A percentile compares a stretch with the other conserved stretches of the same genome.
phyloP scores from a whole-genome alignment of 2,888 invertebrate genomes.

The Ecliptopera silaceata region DNA sequence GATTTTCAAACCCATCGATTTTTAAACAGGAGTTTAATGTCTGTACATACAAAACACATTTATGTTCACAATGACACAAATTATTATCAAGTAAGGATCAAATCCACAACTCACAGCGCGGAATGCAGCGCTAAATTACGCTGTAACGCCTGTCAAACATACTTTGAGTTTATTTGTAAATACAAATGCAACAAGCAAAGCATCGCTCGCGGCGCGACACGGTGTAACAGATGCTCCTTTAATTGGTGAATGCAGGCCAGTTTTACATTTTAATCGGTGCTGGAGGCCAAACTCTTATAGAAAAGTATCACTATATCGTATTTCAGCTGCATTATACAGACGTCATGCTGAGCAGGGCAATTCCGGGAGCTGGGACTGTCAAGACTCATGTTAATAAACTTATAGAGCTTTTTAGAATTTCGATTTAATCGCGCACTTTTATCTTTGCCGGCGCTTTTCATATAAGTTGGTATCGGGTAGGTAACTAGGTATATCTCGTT shows the following conservation, averaged over 20 bases:
- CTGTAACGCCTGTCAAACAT: too few species aligned
- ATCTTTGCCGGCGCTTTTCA: constrained; percentile 9
- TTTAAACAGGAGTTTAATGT: too few species aligned
- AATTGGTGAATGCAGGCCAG: constrained; percentile 33
- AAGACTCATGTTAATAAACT: constrained; percentile 20
- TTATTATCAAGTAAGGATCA: too few species aligned
- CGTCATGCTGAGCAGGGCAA: constrained; percentile 26
- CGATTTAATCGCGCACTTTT: constrained; percentile 14
- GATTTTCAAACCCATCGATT: too few species aligned
- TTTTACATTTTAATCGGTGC: constrained; percentile 37
- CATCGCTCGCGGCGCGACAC: constrained; percentile 6
- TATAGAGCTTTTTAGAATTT: constrained; percentile 8
- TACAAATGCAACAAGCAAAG: background rate
- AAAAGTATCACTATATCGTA: constrained; percentile 36
- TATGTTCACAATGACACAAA: too few species aligned
- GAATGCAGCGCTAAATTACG: too few species aligned
- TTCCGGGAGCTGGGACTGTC: constrained; percentile 28
- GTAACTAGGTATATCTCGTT: too few species aligned
- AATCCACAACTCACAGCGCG: too few species aligned
- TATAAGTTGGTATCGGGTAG: too few species aligned
- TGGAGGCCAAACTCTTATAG: constrained; percentile 35
- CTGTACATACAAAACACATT: too few species aligned
- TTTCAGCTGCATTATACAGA: constrained; percentile 32
- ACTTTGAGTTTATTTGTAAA: too few species aligned
- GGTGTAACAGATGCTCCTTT: constrained; percentile 30